These are phyloP conservation scores for Uromys caudimaculatus DNA, from an alignment of 2,797 vertebrate genomes.

Conservation along the genomic window DNA sequence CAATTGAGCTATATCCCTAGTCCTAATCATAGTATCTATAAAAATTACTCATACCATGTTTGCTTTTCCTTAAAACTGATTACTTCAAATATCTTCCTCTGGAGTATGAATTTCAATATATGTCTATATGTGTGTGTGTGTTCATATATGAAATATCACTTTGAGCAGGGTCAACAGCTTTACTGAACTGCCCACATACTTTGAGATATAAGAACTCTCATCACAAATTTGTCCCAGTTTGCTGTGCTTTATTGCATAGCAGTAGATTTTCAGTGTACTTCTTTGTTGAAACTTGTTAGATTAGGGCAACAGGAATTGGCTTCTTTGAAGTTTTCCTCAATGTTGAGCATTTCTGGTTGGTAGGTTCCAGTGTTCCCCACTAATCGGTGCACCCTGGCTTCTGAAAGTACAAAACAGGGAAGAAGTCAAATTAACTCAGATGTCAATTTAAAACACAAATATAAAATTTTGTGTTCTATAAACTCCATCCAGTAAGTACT, in stretches of 20 bases:
- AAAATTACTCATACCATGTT: background rate
- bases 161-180: background rate
- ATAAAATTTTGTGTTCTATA: constrained; percentile 23
- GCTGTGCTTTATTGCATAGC: background rate
- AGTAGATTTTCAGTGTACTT: constrained; percentile 21
- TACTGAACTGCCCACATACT: background rate
- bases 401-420: constrained; percentile 58
- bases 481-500: constrained; percentile 19
- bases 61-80: background rate
- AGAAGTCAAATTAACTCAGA: constrained; percentile 30
- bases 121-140: background rate
- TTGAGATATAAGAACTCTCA: background rate
- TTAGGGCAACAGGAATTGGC: background rate
- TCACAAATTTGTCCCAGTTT: background rate
- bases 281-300: constrained; percentile 12
- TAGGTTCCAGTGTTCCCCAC: constrained; percentile 6
- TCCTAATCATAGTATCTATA: background rate
- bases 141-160: constrained; percentile 24
- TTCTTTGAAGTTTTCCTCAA: constrained; percentile 48
- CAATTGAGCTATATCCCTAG: background rate
- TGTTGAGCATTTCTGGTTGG: background rate
- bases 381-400: constrained; percentile 22
- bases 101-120: background rate
- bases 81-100: constrained; percentile 28
- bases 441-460: constrained; percentile 47